These are phyloP conservation scores for Syngnathus rostellatus DNA, from an alignment of 2,797 vertebrate species.

Conservation along the genomic window DNA sequence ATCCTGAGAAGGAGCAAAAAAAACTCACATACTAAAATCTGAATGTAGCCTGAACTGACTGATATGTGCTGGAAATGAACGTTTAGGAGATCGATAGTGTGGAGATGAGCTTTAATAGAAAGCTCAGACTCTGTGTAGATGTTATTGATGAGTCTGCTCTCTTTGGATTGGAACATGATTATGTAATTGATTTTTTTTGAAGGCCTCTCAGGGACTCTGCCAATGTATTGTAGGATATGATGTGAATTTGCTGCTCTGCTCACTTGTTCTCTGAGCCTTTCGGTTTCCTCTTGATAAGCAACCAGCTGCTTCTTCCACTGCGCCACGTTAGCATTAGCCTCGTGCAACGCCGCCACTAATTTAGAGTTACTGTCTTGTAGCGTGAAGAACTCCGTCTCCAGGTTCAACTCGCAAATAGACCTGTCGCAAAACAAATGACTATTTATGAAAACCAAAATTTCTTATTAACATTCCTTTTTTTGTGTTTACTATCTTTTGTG, in stretches of 20 bases:
- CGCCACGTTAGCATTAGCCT: constrained; percentile 86
- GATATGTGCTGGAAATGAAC: neutral
- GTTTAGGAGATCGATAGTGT: neutral
- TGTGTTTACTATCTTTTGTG: neutral
- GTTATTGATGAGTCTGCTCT: constrained; percentile 35
- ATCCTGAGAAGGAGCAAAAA: constrained; percentile 6
- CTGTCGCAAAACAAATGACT: constrained; percentile 52
- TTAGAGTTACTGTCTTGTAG: constrained; percentile 93
- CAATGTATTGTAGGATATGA: too few species aligned
- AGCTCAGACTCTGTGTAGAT: constrained; percentile 2
- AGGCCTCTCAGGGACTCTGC: constrained; percentile 6
- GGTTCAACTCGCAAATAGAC: constrained; percentile 91
- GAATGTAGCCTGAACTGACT: neutral
- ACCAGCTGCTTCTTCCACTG: constrained; percentile 95
- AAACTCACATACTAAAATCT: constrained; percentile 5
- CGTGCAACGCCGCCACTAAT: constrained; percentile 84
- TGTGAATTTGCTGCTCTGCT: neutral
- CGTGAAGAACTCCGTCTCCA: constrained; percentile 91
- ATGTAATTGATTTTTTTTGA: constrained; percentile 23
- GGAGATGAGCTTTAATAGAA: neutral
- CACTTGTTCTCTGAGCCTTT: constrained; percentile 82
- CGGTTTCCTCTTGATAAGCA: constrained; percentile 86
- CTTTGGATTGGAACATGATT: constrained; percentile 7
- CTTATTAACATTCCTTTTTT: neutral
- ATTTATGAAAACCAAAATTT: constrained; percentile 7